Evolutionary conservation across 2,797 vertebrate genomes (phyloP), one percentile per base, ranked within the genome.

Genomic region (Varecia variegata): DNA sequence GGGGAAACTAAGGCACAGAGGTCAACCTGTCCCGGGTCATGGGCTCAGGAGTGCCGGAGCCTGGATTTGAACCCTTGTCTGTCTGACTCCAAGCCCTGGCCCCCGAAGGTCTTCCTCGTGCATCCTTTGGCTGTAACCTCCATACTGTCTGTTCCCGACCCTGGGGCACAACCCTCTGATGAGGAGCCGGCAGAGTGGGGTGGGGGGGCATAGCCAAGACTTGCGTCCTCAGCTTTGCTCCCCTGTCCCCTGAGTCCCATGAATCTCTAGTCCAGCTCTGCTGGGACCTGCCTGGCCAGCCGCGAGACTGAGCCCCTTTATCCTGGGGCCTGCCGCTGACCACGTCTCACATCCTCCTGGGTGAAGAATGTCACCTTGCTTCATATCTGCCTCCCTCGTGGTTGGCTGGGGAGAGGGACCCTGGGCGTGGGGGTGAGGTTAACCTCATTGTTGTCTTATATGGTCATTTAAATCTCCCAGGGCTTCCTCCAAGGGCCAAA

Each of bases 381-480:
- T 94, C 71, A 0, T 98, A 97, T 95, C 98, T 97, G 97, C 95
- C 97, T 97, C 98, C 97, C 76, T 96, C 76, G 92, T 7, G 97
- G 98, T 94, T 96, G 93, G 90, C 97, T 97, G 95, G 84, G 96
- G 93, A 97, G 87, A 85, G 96, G 97, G 96, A 43, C 5, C 21
- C 35, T 9, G 15, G 88, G 92, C 76, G 92, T 23, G 88, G 97
- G 88, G 94, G 97, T 92, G 98, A 98, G 98, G 98, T 98, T 98
- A 98, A 98, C 97, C 98, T 98, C 98, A 96, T 91, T 98, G 97
- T 98, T 99, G 99, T 99, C 99, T 99, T 99, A 99, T 99, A 99
- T 99, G 99, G 99, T 99, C 98, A 99, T 99, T 98, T 97, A 98
- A 98, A 98, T 98, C 98, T 98, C 98, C 98, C 97, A 98, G 98